A percentile compares a stretch with the other conserved stretches of the same genome.
Evolutionary conservation across 1,140 invertebrate genomes (phyloP).

Genomic region (Pseudobourletiella spinata): DNA sequence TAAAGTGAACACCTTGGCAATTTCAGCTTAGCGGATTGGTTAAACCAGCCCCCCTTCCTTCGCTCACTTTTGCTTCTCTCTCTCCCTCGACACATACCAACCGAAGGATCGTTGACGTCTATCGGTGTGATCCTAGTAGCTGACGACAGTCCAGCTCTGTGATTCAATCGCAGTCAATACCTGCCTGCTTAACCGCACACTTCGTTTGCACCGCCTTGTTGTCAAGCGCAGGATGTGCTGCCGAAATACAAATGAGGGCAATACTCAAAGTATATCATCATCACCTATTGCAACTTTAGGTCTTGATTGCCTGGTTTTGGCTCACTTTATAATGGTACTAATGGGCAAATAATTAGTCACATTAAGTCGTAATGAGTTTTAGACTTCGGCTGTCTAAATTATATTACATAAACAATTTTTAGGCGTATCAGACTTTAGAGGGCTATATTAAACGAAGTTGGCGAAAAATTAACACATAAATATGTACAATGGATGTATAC

Average conservation of each 20-base stretch:
- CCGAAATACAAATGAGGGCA: too few relatives aligned
- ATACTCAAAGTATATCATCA: too few relatives aligned
- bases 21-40: slow-evolving; percentile 1
- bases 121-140: neutral
- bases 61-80: neutral
- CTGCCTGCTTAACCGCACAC: too few relatives aligned
- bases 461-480: neutral
- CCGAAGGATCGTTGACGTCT: neutral
- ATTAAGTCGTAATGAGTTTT: too few relatives aligned
- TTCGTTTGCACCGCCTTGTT: neutral
- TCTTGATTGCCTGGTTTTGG: too few relatives aligned
- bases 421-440: neutral
- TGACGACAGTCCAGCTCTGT: neutral
- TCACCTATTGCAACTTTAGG: too few relatives aligned
- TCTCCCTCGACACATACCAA: neutral
- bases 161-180: too few relatives aligned
- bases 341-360: too few relatives aligned
- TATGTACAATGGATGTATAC: neutral
- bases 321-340: too few relatives aligned
- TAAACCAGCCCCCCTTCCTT: neutral
- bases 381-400: neutral
- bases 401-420: neutral
- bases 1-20: slow-evolving; percentile 22
- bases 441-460: neutral
- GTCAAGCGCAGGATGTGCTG: too few relatives aligned